Base-by-base conservation (phyloP, 2,888 invertebrate species). In the Brassicogethes aeneus region DNA sequence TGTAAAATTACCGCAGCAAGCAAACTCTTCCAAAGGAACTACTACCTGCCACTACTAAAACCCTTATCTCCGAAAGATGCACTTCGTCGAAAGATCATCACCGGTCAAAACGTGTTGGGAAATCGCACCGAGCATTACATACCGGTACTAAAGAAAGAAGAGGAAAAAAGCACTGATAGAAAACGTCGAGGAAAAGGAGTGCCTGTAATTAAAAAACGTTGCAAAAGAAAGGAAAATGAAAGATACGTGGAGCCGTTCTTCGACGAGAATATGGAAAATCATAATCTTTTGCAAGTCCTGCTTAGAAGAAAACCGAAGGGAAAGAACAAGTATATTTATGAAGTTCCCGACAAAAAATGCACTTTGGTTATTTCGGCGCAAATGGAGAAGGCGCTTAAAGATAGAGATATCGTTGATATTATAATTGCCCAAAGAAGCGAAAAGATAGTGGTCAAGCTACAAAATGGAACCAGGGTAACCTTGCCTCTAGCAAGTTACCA, bases 51-150 rank as follows among this genome's bases (percentile, higher is more conserved):
- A 31, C 72, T 88, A 34, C 71, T 87, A 46, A 84, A 85, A 34
- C 85, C 86, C 2, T 82, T 86, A 44, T 85, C 85, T 41, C 85
- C 86, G 15, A 84, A 84, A 10, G 86, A 86, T 59, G 87, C 86
- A 1, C 80, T 82, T 58, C 74, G 85, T 50, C 79, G 83, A 64
- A 86, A 86, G 69, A 77, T 82, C 45, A 85, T 85, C 60, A 81
- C 85, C 2, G 83, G 83, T 48, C 84, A 84, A 37, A 70, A 84
- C 49, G 82, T 85, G 33, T 74, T 81, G 31, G 64, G 64, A 17
- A 46, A 47, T 30, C 48, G 64, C 33, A 57, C 60, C 36, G 85
- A 85, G 66, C 84, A 85, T 68, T 85, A 83, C 74, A 84, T 84
- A 70, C 85, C 84, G 58, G 83, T 84, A 44, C 67, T 82, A 46